These are phyloP conservation scores for Chrosomus eos DNA, from an alignment of 2,797 vertebrate species.

Conservation along the genomic window DNA sequence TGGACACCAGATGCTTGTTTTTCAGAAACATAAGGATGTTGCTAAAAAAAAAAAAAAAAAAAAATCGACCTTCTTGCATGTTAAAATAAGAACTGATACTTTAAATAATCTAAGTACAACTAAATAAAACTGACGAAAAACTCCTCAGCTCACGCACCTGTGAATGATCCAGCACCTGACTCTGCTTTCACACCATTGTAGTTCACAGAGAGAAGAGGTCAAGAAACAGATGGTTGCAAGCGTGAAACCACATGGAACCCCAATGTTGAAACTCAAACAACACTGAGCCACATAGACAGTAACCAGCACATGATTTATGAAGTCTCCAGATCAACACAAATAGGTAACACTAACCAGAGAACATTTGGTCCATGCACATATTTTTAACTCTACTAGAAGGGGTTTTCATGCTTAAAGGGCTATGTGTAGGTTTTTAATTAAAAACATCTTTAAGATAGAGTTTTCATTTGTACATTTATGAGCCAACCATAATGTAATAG, in stretches of 20 bases:
- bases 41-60: neutral
- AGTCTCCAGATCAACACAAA: neutral
- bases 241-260: conserved; percentile 42
- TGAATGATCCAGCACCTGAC: conserved; percentile 25
- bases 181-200: conserved; percentile 32
- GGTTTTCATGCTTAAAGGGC: no score
- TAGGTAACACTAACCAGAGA: neutral
- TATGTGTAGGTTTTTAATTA: no score
- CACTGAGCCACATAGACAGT: conserved; percentile 30
- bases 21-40: neutral
- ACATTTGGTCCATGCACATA: neutral
- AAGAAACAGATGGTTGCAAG: conserved; percentile 47
- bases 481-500: no score
- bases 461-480: no score
- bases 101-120: neutral
- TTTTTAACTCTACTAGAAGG: no score
- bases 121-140: conserved; percentile 7
- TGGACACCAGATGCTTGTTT: neutral
- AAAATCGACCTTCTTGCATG: neutral
- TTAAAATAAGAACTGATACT: neutral
- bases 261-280: conserved; percentile 37
- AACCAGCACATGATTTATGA: conserved; percentile 46
- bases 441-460: no score
- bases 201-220: conserved; percentile 50
- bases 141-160: conserved; percentile 35